These are phyloP conservation scores for Latrodectus elegans DNA, from an alignment of 2,888 invertebrate species.

Conservation along the genomic window DNA sequence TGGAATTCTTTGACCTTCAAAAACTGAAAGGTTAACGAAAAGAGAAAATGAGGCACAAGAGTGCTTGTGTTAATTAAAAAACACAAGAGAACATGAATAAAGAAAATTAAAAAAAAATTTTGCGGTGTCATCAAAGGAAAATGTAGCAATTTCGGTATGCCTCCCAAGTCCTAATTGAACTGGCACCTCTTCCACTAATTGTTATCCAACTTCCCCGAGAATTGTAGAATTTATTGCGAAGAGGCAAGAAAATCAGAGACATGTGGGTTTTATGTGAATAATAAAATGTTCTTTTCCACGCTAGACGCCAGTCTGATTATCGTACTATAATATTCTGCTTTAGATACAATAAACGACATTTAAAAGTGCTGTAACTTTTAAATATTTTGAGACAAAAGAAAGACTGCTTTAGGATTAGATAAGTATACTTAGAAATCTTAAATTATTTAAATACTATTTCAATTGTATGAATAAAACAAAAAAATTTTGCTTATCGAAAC, in stretches of 20 bases:
- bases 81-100: neutral
- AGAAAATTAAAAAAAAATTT: neutral
- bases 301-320: too few relatives aligned
- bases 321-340: too few relatives aligned
- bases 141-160: slow-evolving; percentile 24
- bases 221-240: neutral
- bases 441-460: too few relatives aligned
- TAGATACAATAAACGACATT: too few relatives aligned
- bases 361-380: too few relatives aligned
- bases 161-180: neutral
- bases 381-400: too few relatives aligned
- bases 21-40: slow-evolving; percentile 11
- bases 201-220: neutral
- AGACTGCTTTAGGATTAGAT: too few relatives aligned
- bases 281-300: too few relatives aligned
- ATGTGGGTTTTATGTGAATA: neutral
- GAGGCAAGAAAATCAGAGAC: neutral
- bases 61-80: slow-evolving; percentile 11
- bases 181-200: neutral
- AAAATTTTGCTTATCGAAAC: too few relatives aligned
- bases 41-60: slow-evolving; percentile 2
- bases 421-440: too few relatives aligned
- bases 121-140: slow-evolving; percentile 41
- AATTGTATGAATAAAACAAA: too few relatives aligned
- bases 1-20: slow-evolving; percentile 25